phyloP scores from a whole-genome alignment of 1,140 invertebrate species.

The Dinothrombium tinctorium region DNA sequence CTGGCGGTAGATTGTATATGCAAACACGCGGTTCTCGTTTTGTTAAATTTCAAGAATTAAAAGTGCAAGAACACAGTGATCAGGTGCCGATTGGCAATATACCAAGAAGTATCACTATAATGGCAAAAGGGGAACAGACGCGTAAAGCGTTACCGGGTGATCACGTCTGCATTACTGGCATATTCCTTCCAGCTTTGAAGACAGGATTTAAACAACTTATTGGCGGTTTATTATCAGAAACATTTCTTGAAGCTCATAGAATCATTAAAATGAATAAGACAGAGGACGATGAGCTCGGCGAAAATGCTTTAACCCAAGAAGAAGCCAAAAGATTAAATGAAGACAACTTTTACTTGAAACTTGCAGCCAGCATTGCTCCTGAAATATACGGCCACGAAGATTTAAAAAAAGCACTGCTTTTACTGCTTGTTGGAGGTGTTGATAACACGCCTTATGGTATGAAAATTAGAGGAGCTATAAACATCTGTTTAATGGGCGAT shows the following conservation, averaged over 20 bases:
- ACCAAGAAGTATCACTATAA: slow-evolving; percentile 54
- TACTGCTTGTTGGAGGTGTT: slow-evolving; percentile 84
- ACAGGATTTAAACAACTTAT: slow-evolving; percentile 57
- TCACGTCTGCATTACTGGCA: slow-evolving; percentile 70
- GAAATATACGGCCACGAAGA: slow-evolving; percentile 98
- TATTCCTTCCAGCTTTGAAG: slow-evolving; percentile 63
- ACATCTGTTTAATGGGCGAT: slow-evolving; percentile 98
- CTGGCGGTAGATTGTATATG: slow-evolving; percentile 71
- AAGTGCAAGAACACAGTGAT: slow-evolving; percentile 91
- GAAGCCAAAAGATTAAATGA: slow-evolving; percentile 50
- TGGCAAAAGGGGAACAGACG: slow-evolving; percentile 61
- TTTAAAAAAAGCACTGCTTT: slow-evolving; percentile 83
- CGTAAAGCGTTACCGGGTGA: slow-evolving; percentile 75
- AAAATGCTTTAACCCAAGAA: slow-evolving; percentile 44
- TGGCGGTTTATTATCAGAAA: slow-evolving; percentile 73
- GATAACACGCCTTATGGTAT: slow-evolving; percentile 54
- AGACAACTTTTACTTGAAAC: slow-evolving; percentile 35
- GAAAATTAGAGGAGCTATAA: slow-evolving; percentile 63
- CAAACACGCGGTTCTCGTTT: slow-evolving; percentile 95
- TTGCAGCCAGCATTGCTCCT: slow-evolving; percentile 80
- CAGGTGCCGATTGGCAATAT: slow-evolving; percentile 97
- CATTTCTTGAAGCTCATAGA: slow-evolving; percentile 79
- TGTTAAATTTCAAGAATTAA: slow-evolving; percentile 92
- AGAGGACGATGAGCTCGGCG: slow-evolving; percentile 40
- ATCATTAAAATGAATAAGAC: slow-evolving; percentile 54